Percentiles rank a stretch among this genome's conserved stretches.
Evolutionary conservation across 2,888 invertebrate genomes (phyloP).

Genomic region (Meiosimyza platycephala): DNA sequence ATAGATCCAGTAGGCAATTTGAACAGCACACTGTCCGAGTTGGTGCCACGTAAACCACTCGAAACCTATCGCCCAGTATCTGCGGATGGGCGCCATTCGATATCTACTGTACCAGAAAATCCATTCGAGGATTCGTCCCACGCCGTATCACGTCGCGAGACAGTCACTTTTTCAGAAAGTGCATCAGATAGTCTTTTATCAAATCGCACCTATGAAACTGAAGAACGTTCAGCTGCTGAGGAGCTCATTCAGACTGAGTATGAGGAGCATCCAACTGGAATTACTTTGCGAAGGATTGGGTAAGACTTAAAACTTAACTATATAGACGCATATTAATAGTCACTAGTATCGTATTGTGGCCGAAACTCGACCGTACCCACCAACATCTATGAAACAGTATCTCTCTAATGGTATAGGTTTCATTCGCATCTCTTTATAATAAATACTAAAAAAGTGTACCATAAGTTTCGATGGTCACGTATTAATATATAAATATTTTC

Average conservation of each 20-base stretch:
- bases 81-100: constrained; percentile 48
- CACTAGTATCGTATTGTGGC: too few relatives aligned
- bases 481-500: too few relatives aligned
- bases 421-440: too few relatives aligned
- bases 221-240: constrained; percentile 53
- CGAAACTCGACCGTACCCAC: too few relatives aligned
- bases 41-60: constrained; percentile 61
- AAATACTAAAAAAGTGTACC: too few relatives aligned
- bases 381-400: too few relatives aligned
- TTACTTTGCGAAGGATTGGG: constrained; percentile 80
- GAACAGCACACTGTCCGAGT: constrained; percentile 62
- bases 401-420: too few relatives aligned
- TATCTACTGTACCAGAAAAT: constrained; percentile 59
- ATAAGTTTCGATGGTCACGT: too few relatives aligned
- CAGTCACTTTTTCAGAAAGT: constrained; percentile 49
- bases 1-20: constrained; percentile 49
- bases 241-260: constrained; percentile 41
- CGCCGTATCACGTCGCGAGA: constrained; percentile 50
- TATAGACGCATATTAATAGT: too few relatives aligned
- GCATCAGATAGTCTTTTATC: constrained; percentile 56
- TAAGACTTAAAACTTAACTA: constrained; percentile 36
- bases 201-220: constrained; percentile 53
- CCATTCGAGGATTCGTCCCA: constrained; percentile 56
- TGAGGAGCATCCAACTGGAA: constrained; percentile 77
- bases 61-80: constrained; percentile 53